These are phyloP conservation scores for Gouania willdenowi DNA, from an alignment of 2,797 vertebrate species.

Conservation along the genomic window DNA sequence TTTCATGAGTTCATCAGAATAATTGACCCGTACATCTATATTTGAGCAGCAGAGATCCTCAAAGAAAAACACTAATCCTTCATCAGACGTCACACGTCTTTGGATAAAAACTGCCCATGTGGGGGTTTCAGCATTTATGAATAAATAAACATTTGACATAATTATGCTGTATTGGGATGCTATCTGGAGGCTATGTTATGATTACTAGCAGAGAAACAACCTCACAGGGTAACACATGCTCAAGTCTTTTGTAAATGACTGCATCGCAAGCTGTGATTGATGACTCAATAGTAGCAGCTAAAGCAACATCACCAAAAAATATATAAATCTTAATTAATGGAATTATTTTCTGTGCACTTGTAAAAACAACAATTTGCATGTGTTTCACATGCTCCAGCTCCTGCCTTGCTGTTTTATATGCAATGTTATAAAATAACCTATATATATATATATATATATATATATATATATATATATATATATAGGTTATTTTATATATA, in stretches of 20 bases:
- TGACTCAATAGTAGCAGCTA: constrained; percentile 3
- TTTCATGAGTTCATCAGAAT: constrained; percentile 11
- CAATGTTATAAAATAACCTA: no score
- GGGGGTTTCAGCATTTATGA: background rate
- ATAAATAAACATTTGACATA: background rate
- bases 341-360: constrained; percentile 25
- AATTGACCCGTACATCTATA: constrained; percentile 13
- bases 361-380: constrained; percentile 13
- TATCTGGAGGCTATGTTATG: no score
- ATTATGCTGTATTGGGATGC: no score
- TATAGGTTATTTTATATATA: no score
- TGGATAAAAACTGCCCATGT: background rate
- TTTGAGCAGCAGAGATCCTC: constrained; percentile 7
- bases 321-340: constrained; percentile 25
- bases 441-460: no score
- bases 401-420: no score
- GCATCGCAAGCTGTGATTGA: background rate
- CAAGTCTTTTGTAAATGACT: background rate
- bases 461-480: no score
- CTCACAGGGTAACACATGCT: background rate
- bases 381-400: no score
- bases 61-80: constrained; percentile 3
- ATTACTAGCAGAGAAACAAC: no score
- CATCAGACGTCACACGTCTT: background rate
- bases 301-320: background rate